These are phyloP conservation scores for Chrysogorgia sp. DNA, from an alignment of 92 coral and sea anemone genomes.

Conservation along the genomic window DNA sequence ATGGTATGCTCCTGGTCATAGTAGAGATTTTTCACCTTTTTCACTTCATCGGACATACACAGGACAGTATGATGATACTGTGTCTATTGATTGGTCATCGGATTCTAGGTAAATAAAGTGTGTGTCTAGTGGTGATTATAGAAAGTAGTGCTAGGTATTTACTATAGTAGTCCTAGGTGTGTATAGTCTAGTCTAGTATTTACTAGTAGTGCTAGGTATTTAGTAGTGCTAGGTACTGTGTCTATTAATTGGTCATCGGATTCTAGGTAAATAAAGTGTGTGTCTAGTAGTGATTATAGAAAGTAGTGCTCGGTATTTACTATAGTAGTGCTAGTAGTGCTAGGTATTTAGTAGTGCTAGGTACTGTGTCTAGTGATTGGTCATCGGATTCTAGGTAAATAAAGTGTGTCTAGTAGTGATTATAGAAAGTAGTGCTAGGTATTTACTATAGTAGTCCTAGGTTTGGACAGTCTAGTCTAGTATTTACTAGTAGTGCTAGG, in stretches of 20 bases:
- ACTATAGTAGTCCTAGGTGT: background rate
- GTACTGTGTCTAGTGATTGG: conserved; percentile 91
- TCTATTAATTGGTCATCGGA: conserved; percentile 98
- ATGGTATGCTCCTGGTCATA: conserved; percentile 91
- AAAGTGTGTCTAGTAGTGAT: background rate
- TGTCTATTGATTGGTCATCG: conserved; percentile 95
- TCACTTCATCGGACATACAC: conserved; percentile 83
- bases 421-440: background rate
- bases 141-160: background rate
- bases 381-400: conserved; percentile 98
- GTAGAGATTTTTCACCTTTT: conserved; percentile 94
- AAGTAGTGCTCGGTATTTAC: background rate
- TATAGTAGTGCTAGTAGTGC: background rate
- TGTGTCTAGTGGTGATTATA: background rate
- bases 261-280: conserved; percentile 67
- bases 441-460: background rate
- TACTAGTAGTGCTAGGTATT: no score
- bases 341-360: no score
- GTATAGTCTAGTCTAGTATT: no score
- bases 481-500: no score
- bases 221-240: no score
- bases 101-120: conserved; percentile 76
- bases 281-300: background rate
- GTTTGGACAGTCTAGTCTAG: no score
- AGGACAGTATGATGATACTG: conserved; percentile 89